Evolutionary conservation across 2,113 vertebrate genomes (phyloP).

Genomic region (Dipodomys ordii): DNA sequence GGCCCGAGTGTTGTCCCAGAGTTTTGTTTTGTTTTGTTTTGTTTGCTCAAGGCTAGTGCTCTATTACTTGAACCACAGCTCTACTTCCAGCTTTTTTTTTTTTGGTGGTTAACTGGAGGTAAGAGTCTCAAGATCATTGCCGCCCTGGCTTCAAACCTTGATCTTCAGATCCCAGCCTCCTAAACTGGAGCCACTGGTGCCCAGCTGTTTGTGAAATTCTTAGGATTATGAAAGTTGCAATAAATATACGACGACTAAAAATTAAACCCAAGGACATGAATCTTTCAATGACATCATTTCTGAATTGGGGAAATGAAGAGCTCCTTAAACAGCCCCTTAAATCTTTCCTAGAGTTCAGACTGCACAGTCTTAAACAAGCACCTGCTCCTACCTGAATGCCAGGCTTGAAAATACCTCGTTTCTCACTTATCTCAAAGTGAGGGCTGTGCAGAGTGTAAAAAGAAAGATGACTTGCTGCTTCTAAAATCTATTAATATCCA

Average conservation of each 20-base stretch:
- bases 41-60: no score
- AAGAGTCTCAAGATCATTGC: no score
- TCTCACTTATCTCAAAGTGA: constrained; percentile 16
- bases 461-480: constrained; percentile 49
- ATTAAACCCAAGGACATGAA: constrained; percentile 30
- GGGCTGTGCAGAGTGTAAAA: background rate
- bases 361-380: background rate
- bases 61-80: no score
- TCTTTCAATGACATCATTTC: constrained; percentile 28
- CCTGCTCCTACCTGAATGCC: background rate
- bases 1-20: no score
- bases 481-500: constrained; percentile 37
- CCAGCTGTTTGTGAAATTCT: background rate
- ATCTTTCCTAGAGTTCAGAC: background rate
- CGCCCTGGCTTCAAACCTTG: no score
- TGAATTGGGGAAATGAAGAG: constrained; percentile 29
- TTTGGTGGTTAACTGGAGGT: no score
- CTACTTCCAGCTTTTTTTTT: no score
- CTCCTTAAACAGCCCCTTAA: constrained; percentile 33
- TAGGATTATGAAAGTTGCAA: constrained; percentile 20
- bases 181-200: no score
- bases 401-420: background rate
- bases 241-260: constrained; percentile 36
- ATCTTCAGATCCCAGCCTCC: no score
- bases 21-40: no score